Conservation (phyloP, 2,888 invertebrate genomes). For the Aproaerema taeniolella region DNA sequence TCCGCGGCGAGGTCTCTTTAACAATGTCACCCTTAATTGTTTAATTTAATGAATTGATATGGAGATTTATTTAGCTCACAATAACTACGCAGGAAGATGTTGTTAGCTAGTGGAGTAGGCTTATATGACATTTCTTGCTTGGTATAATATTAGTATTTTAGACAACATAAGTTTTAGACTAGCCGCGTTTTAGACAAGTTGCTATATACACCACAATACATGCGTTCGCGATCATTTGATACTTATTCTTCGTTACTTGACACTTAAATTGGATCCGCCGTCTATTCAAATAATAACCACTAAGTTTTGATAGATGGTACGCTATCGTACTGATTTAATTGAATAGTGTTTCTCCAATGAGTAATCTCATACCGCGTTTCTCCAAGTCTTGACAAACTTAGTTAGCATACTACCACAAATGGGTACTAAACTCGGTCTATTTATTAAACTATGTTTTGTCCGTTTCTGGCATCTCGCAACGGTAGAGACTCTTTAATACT, state of each 20-base stretch:
- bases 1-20: conserved; percentile 41
- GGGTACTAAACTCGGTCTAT: conserved; percentile 11
- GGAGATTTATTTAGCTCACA: conserved; percentile 21
- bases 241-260: too few relatives aligned
- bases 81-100: conserved; percentile 10
- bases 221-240: too few relatives aligned
- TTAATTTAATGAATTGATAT: conserved; percentile 43
- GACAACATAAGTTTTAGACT: too few relatives aligned
- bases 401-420: conserved; percentile 8
- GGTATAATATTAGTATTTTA: too few relatives aligned
- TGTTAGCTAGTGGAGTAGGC: too few relatives aligned
- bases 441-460: conserved; percentile 10
- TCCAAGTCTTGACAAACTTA: conserved; percentile 12
- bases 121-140: too few relatives aligned
- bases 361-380: conserved; percentile 8
- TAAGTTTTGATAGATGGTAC: conserved; percentile 20
- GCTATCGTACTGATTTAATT: conserved; percentile 26
- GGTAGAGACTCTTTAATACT: too few relatives aligned
- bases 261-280: too few relatives aligned
- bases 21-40: conserved; percentile 39
- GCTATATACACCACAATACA: too few relatives aligned
- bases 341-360: conserved; percentile 13
- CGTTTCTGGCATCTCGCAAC: conserved; percentile 1
- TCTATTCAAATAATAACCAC: conserved; percentile 1
- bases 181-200: too few relatives aligned